A percentile compares a stretch with the other conserved stretches of the same genome.
These are phyloP conservation scores for Lophochroa leadbeateri DNA, from an alignment of 2,113 vertebrate genomes.

Conservation along the genomic window DNA sequence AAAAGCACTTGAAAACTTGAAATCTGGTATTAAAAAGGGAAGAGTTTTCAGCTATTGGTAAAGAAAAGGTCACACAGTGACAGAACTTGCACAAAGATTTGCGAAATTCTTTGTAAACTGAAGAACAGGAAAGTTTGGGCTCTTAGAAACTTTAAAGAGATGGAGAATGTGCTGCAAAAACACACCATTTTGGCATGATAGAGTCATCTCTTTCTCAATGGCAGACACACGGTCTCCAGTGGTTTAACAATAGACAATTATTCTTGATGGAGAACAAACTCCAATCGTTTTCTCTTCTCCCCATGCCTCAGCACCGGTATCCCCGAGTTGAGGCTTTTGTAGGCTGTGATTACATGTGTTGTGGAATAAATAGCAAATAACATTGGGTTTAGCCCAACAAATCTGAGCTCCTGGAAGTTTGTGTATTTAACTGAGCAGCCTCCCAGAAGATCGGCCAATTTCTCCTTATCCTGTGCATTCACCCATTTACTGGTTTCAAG, in stretches of 20 bases:
- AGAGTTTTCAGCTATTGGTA: not conserved
- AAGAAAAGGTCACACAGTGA: not conserved
- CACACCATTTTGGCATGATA: not conserved
- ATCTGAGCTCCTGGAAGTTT: not conserved
- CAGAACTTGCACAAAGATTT: not conserved
- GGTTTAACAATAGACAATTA: not conserved
- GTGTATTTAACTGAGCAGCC: not conserved
- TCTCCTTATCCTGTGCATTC: not conserved
- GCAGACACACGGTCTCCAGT: not conserved
- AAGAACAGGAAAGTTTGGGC: not conserved
- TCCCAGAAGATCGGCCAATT: not conserved
- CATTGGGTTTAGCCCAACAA: not conserved
- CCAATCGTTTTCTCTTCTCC: not conserved
- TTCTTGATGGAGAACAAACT: not conserved
- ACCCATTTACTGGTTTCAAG: not conserved
- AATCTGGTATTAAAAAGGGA: not conserved
- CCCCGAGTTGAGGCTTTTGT: not conserved
- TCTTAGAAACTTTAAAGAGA: not conserved
- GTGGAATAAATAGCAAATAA: not conserved
- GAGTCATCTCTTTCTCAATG: not conserved
- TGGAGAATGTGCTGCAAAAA: not conserved
- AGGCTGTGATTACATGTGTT: not conserved
- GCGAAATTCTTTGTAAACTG: not conserved
- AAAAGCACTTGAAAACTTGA: not conserved
- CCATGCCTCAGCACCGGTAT: not conserved